Base-by-base conservation (phyloP, 2,888 invertebrate genomes). In the Synanthedon formicaeformis region DNA sequence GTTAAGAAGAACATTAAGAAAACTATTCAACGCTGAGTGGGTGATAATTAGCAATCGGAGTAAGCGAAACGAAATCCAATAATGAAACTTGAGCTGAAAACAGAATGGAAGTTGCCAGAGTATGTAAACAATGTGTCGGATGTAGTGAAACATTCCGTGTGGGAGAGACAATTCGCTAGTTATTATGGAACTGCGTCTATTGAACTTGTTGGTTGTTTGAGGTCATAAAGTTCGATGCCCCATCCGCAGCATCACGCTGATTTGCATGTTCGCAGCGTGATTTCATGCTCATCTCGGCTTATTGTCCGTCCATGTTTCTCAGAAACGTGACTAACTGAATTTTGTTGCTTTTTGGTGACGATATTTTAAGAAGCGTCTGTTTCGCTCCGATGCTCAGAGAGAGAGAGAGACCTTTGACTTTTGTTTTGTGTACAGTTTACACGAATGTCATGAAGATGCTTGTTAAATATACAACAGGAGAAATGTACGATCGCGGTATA, bases 231-330 rank as follows among this genome's bases (percentile, higher is more conserved):
- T 74, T 77, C 78, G 69, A 68, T 62, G 77, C 55, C 73, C 78
- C 69, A 60, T 60, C 59, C 58, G 64, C 65, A 68, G 65, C 73
- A 75, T 50, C 70, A 75, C 64, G 65, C 64, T 69, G 72, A 75
- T 75, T 81, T 80, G 77, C 77, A 78, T 79, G 72, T 75, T 67
- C 65, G 66, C 64, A 60, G 63, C 57, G 60, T 59, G 67, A 75
- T 73, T 73, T 69, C 65, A 68, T 71, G 71, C 67, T 53, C 52
- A 34, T 53, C 66, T 72, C 67, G 71, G 68, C 67, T 67, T 69
- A 71, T 75, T 73, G 69, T 70, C 60, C 62, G 57, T 57, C 63
- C 59, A 60, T 6, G 13, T 66, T 65, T 71, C 66, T 64, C 56
- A 54, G 70, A 70, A 66, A 67, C 75, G 70, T 74, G 73, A 72